phyloP scores from a whole-genome alignment of 2,797 vertebrate genomes.

The Halcyon chelicuti region DNA sequence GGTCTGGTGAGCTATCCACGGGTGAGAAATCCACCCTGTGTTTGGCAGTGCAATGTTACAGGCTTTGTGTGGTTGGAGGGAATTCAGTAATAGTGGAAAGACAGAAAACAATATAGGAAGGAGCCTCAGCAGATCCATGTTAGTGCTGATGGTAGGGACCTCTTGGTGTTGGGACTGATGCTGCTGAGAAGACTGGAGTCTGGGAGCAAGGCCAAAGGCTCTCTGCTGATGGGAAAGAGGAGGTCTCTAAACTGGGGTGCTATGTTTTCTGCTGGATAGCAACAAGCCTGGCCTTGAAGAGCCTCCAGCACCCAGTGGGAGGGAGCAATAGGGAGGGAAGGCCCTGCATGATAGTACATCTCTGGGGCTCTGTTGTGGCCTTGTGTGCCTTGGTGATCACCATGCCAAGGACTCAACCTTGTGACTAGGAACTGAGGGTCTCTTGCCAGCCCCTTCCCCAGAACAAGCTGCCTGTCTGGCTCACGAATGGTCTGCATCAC shows the following conservation, averaged over 20 bases:
- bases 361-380: not conserved
- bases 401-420: not conserved
- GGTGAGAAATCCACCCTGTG: rapidly evolving
- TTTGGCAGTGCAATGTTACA: not conserved
- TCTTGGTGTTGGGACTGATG: not conserved
- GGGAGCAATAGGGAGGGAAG: not conserved
- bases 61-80: not conserved
- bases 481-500: not conserved
- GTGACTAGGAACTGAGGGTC: not conserved
- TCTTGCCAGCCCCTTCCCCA: not conserved
- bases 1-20: not conserved
- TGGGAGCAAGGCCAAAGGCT: not conserved
- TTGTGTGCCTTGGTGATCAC: not conserved
- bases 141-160: rapidly evolving
- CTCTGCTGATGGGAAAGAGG: not conserved
- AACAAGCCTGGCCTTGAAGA: not conserved
- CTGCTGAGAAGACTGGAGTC: not conserved
- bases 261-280: not conserved
- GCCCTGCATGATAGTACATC: not conserved
- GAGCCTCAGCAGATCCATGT: not conserved
- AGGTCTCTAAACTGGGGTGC: not conserved
- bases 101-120: not conserved
- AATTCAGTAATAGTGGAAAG: not conserved
- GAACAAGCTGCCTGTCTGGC: not conserved
- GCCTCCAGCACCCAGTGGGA: not conserved